These are phyloP conservation scores for Alviniconcha marisindica DNA, from an alignment of 1,140 invertebrate genomes.

Conservation along the genomic window DNA sequence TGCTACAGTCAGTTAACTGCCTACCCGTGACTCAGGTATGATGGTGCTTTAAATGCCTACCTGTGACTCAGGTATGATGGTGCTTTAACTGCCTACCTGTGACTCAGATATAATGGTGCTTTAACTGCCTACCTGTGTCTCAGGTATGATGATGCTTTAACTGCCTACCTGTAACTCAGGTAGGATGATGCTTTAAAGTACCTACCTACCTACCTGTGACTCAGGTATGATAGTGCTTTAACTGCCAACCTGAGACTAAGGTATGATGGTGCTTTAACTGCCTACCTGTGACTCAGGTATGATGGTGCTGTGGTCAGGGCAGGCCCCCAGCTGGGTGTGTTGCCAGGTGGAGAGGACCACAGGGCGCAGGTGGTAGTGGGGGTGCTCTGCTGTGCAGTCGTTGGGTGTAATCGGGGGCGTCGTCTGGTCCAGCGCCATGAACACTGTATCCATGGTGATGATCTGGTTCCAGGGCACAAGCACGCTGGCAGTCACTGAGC, in stretches of 20 bases:
- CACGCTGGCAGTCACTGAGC: slow-evolving; percentile 91
- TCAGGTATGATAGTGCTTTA: too few species aligned
- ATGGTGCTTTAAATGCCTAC: too few species aligned
- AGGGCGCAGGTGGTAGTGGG: slow-evolving; percentile 95
- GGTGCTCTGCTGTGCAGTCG: slow-evolving; percentile 87
- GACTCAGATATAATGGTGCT: slow-evolving; percentile 94
- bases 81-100: too few species aligned
- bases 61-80: too few species aligned
- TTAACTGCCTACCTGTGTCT: too few species aligned
- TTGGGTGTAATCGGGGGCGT: slow-evolving; percentile 78
- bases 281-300: slow-evolving; percentile 93
- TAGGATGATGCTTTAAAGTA: slow-evolving; percentile 90
- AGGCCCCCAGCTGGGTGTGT: slow-evolving; percentile 93
- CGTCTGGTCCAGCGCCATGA: slow-evolving; percentile 84
- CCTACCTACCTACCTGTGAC: too few species aligned
- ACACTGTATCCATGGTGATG: slow-evolving; percentile 75
- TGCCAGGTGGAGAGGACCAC: slow-evolving; percentile 97
- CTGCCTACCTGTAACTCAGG: slow-evolving; percentile 93
- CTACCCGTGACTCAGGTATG: too few species aligned
- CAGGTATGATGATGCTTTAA: too few species aligned
- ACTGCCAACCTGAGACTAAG: too few species aligned
- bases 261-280: too few species aligned
- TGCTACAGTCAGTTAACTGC: too few species aligned
- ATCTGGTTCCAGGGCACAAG: slow-evolving; percentile 98
- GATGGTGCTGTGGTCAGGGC: slow-evolving; percentile 90